These are phyloP conservation scores for Dysidea cf. avara DNA, from an alignment of 37 sponge, comb jelly and placozoan genomes.

Conservation along the genomic window DNA sequence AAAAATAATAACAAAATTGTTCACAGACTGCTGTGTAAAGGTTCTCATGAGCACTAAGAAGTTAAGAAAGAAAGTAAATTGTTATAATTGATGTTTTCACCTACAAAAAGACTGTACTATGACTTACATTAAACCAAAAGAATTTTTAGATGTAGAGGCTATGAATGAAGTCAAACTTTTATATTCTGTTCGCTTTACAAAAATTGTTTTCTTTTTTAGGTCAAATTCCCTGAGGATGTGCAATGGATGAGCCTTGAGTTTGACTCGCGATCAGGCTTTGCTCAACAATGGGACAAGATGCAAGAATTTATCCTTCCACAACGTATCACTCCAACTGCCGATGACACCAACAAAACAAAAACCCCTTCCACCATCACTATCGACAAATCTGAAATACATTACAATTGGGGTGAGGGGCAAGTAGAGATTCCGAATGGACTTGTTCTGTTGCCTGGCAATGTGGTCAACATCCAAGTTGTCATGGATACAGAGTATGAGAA, in stretches of 20 bases:
- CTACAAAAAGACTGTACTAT: too few species aligned
- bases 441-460: conserved; percentile 74
- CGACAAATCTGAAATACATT: too few species aligned
- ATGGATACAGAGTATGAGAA: conserved; percentile 93
- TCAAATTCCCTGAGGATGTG: conserved; percentile 73
- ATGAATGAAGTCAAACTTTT: neutral
- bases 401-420: neutral
- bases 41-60: too few species aligned
- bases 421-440: conserved; percentile 61
- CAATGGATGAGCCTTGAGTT: conserved; percentile 93
- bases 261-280: conserved; percentile 77
- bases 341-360: too few species aligned
- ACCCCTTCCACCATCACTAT: too few species aligned
- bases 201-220: too few species aligned
- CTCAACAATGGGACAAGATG: conserved; percentile 73
- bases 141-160: too few species aligned
- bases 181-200: neutral
- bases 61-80: too few species aligned
- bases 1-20: too few species aligned
- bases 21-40: too few species aligned
- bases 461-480: conserved; percentile 67
- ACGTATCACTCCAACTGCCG: neutral
- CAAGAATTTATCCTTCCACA: conserved; percentile 58
- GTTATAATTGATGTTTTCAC: too few species aligned
- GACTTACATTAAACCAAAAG: too few species aligned